Evolutionary conservation across 2,113 vertebrate genomes (phyloP).

Genomic region (Daboia siamensis): DNA sequence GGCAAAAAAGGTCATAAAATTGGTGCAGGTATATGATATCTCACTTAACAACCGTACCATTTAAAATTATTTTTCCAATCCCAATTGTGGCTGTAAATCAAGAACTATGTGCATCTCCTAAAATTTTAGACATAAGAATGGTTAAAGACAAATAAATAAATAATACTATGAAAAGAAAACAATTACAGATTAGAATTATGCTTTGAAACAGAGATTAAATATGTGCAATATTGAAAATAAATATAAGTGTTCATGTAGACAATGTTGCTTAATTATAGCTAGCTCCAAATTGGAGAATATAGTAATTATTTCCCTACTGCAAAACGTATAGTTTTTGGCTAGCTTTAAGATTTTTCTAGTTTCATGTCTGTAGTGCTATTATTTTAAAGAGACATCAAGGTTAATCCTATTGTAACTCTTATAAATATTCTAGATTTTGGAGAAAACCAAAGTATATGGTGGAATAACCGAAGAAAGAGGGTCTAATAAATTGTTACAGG

Average conservation of each 20-base stretch:
- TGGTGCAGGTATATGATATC: background rate
- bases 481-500: background rate
- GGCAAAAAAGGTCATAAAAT: background rate
- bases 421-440: slow-evolving; percentile 1
- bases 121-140: background rate
- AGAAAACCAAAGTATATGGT: background rate
- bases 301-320: slow-evolving; percentile 1
- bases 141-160: background rate
- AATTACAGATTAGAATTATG: slow-evolving; percentile 5
- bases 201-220: background rate
- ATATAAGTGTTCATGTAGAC: background rate
- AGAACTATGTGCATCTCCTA: background rate
- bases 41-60: background rate
- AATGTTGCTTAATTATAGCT: background rate
- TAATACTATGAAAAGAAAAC: background rate
- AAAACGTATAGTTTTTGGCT: background rate
- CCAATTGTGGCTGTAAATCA: background rate
- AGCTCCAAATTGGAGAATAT: background rate
- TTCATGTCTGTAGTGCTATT: background rate
- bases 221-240: background rate
- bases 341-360: slow-evolving; percentile 12
- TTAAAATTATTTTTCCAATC: background rate
- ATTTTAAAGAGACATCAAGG: slow-evolving; percentile 2
- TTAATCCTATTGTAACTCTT: background rate
- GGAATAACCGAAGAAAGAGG: background rate